These are phyloP conservation scores for Epizoanthus illoricatus DNA, from an alignment of 92 coral and sea anemone genomes.

Conservation along the genomic window DNA sequence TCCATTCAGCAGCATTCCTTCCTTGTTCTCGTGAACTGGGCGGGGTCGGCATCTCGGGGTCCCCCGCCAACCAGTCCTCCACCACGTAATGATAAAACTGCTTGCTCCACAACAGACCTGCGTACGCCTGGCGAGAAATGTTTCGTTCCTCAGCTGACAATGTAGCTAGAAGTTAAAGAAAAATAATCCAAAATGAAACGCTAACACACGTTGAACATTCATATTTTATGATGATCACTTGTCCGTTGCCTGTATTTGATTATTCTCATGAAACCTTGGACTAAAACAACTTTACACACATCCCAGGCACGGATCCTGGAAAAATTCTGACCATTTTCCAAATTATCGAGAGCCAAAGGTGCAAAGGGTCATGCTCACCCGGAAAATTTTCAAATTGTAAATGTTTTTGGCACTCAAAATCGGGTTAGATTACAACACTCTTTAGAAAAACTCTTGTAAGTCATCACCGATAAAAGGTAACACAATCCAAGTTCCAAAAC, in stretches of 20 bases:
- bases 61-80: slow-evolving; percentile 90
- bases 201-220: not conserved
- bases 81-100: slow-evolving; percentile 96
- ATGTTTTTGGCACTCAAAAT: no score
- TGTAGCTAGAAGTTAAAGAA: slow-evolving; percentile 31
- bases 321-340: no score
- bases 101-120: slow-evolving; percentile 96
- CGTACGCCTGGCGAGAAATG: slow-evolving; percentile 92
- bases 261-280: not conserved
- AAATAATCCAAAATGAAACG: not conserved
- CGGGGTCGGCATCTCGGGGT: slow-evolving; percentile 81
- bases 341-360: no score
- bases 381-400: no score
- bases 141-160: slow-evolving; percentile 70
- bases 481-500: no score
- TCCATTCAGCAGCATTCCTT: slow-evolving; percentile 86
- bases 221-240: not conserved
- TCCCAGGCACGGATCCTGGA: no score
- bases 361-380: no score
- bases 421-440: no score
- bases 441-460: no score
- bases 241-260: not conserved
- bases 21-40: slow-evolving; percentile 72
- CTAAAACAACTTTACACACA: no score
- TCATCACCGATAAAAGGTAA: no score